These are phyloP conservation scores for Lasius fuliginosus DNA, from an alignment of 2,888 invertebrate genomes.

Conservation along the genomic window DNA sequence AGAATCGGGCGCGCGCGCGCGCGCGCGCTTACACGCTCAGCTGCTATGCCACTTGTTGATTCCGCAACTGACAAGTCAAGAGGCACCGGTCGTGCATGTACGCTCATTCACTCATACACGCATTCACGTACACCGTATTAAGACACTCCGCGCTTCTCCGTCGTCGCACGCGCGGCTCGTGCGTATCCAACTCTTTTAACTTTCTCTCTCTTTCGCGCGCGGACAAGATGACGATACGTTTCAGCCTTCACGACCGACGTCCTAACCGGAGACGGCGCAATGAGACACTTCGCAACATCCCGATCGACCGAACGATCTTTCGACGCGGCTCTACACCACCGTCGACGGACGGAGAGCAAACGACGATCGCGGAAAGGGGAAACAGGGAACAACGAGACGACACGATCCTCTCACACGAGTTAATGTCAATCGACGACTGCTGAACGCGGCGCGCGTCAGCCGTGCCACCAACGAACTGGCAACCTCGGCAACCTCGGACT, in stretches of 20 bases:
- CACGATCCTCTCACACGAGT: conserved; percentile 59
- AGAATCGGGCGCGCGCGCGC: conserved; percentile 63
- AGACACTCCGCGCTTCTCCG: conserved; percentile 41
- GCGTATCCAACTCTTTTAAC: conserved; percentile 49
- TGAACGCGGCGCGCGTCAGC: conserved; percentile 64
- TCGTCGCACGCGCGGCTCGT: conserved; percentile 30
- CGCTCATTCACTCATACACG: conserved; percentile 31
- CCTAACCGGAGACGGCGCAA: conserved; percentile 52
- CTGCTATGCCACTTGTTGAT: conserved; percentile 77
- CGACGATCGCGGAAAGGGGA: neutral
- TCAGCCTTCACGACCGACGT: conserved; percentile 49
- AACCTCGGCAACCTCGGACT: conserved; percentile 77
- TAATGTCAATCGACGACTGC: conserved; percentile 68
- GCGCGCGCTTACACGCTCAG: conserved; percentile 60
- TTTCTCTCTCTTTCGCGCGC: conserved; percentile 37
- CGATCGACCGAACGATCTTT: conserved; percentile 30
- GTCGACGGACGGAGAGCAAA: neutral
- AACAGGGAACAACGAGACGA: neutral
- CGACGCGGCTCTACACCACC: neutral
- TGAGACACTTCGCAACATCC: conserved; percentile 50
- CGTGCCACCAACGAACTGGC: conserved; percentile 75
- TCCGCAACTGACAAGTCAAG: conserved; percentile 70
- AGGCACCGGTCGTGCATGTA: conserved; percentile 45
- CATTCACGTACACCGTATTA: conserved; percentile 3
- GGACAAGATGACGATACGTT: conserved; percentile 60